phyloP scores from a whole-genome alignment of 2,888 invertebrate genomes.

The Fissipunctia ypsillon region DNA sequence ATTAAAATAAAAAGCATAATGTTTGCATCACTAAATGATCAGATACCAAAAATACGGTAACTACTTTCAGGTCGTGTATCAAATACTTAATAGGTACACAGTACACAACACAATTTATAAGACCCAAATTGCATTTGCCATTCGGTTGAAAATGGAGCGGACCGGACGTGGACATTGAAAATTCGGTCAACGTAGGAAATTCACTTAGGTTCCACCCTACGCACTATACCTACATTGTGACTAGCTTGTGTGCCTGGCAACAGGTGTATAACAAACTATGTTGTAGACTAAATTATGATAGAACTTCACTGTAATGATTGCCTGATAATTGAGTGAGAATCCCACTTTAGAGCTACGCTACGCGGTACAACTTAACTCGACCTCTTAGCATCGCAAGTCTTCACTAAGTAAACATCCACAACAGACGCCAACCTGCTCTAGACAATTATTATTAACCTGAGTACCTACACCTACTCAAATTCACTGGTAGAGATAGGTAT shows the following conservation, averaged over 20 bases:
- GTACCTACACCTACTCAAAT: neutral
- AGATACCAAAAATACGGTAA: neutral
- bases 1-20: too few relatives aligned
- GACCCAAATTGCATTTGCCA: slow-evolving; percentile 33
- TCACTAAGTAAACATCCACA: slow-evolving; percentile 5
- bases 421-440: neutral
- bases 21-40: neutral
- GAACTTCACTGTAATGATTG: neutral
- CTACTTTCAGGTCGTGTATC: neutral
- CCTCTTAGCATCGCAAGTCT: neutral
- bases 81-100: slow-evolving; percentile 16
- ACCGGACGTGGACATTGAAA: slow-evolving; percentile 41
- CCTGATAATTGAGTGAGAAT: neutral
- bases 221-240: slow-evolving; percentile 21
- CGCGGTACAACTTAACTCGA: neutral
- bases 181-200: slow-evolving; percentile 55
- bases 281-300: neutral
- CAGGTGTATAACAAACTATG: slow-evolving; percentile 42
- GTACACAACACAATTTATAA: slow-evolving; percentile 39
- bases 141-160: slow-evolving; percentile 21
- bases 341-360: neutral
- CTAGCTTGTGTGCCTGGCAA: slow-evolving; percentile 30
- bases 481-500: neutral
- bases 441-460: slow-evolving; percentile 22
- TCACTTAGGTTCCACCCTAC: slow-evolving; percentile 30